Percentiles rank a stretch among this genome's conserved stretches.
phyloP scores from a whole-genome alignment of 2,888 invertebrate genomes.

The Nomada fabriciana region DNA sequence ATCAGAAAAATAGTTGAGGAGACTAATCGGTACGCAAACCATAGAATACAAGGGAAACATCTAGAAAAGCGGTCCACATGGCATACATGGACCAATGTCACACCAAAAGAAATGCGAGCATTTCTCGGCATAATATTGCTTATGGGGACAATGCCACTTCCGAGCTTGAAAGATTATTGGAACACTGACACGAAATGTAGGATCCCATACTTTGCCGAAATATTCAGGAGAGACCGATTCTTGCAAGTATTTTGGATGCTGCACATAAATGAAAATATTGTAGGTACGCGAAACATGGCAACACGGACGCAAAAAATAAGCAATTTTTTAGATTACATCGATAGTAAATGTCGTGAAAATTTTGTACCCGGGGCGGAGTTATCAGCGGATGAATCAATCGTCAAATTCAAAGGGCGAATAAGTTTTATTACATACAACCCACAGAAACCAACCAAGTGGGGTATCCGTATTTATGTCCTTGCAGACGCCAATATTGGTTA shows the following conservation, averaged over 20 bases:
- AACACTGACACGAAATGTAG: conserved; percentile 35
- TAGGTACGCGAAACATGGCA: no score
- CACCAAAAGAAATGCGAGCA: no score
- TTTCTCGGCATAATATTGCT: conserved; percentile 52
- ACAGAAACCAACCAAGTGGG: no score
- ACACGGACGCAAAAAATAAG: conserved; percentile 43
- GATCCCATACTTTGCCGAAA: conserved; percentile 49
- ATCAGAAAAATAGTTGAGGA: no score
- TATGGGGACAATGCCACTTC: conserved; percentile 50
- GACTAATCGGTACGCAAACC: conserved; percentile 18
- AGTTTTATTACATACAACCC: not conserved
- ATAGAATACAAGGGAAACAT: conserved; percentile 44
- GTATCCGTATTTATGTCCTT: no score
- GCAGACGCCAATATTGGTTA: not conserved
- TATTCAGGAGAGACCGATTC: conserved; percentile 54
- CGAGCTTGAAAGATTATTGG: conserved; percentile 48
- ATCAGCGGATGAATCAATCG: not conserved
- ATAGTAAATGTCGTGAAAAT: conserved; percentile 43
- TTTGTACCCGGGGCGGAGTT: conserved; percentile 24
- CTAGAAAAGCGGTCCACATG: conserved; percentile 40
- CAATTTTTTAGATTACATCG: conserved; percentile 44
- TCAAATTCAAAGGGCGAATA: no score
- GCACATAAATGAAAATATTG: not conserved
- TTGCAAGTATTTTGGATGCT: conserved; percentile 54
- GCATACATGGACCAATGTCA: conserved; percentile 43